Evolutionary conservation across 2,113 vertebrate species (phyloP).

Genomic region (Parus major): DNA sequence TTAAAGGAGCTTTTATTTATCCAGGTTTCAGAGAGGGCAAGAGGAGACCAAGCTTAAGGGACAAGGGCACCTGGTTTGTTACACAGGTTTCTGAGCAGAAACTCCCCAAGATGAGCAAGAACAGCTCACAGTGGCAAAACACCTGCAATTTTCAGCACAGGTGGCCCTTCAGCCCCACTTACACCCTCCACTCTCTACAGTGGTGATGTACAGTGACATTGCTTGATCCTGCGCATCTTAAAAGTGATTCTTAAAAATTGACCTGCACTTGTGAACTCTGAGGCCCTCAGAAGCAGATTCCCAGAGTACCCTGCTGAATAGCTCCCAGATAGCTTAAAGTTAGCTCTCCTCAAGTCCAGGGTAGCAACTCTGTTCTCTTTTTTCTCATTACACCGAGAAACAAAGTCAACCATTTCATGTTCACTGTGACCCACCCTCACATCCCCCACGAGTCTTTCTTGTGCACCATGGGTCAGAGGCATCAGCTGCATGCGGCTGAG

Average conservation of each 20-base stretch:
- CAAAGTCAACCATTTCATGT: not conserved
- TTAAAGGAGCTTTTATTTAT: not conserved
- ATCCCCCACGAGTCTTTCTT: accelerated
- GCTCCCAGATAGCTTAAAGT: not conserved
- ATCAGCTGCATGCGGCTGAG: accelerated
- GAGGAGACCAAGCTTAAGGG: not conserved
- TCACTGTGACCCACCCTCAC: not conserved
- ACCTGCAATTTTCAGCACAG: not conserved
- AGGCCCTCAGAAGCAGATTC: not conserved
- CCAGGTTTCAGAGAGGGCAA: not conserved
- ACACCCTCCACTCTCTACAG: not conserved
- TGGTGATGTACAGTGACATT: no score
- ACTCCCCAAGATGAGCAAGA: not conserved
- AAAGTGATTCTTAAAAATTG: not conserved
- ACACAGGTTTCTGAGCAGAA: not conserved
- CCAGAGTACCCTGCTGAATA: not conserved
- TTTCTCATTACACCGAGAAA: not conserved
- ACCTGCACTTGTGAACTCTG: not conserved
- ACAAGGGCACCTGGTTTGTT: accelerated
- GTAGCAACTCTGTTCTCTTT: not conserved
- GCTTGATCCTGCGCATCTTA: not conserved
- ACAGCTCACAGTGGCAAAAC: not conserved
- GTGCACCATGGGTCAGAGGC: not conserved
- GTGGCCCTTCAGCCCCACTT: not conserved
- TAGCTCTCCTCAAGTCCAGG: not conserved